Percentiles rank a stretch among this genome's conserved stretches.
phyloP scores from a whole-genome alignment of 2,888 invertebrate genomes.

The Chymomyza fuscimana region DNA sequence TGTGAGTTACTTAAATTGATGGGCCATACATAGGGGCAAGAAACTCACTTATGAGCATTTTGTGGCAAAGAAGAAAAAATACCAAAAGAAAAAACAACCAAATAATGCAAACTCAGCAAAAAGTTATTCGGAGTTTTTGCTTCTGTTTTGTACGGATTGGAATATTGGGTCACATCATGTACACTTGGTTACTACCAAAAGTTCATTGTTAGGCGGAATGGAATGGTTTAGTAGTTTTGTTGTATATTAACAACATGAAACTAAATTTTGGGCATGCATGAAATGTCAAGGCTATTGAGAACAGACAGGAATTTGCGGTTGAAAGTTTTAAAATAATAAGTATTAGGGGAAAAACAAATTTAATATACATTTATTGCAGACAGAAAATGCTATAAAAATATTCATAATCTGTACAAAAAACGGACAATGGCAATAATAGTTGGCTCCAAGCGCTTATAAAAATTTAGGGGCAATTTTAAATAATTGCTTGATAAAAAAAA shows the following conservation, averaged over 20 bases:
- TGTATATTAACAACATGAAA: slow-evolving; percentile 3
- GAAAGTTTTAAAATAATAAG: not conserved
- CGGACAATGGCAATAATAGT: too few species aligned
- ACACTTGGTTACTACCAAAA: not conserved
- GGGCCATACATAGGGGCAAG: slow-evolving; percentile 36
- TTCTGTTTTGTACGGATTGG: not conserved
- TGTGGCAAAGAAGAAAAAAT: not conserved
- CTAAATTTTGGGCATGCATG: not conserved
- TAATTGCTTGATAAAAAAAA: too few species aligned
- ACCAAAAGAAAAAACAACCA: slow-evolving; percentile 31
- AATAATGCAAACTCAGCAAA: slow-evolving; percentile 62
- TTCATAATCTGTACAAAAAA: too few species aligned
- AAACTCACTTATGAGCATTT: slow-evolving; percentile 41
- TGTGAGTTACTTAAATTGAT: not conserved
- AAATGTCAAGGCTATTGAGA: not conserved
- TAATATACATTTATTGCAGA: not conserved
- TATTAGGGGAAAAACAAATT: not conserved
- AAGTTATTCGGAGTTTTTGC: slow-evolving; percentile 32
- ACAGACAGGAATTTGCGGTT: not conserved
- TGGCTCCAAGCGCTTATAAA: too few species aligned
- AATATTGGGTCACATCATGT: not conserved
- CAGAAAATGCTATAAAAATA: not conserved
- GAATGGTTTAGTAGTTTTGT: not conserved
- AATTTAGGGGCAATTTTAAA: too few species aligned
- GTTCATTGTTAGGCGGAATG: not conserved